Evolutionary conservation across 2,113 vertebrate genomes (phyloP), one percentile per base, ranked within the genome.

Genomic region (Ceyx margarethae): DNA sequence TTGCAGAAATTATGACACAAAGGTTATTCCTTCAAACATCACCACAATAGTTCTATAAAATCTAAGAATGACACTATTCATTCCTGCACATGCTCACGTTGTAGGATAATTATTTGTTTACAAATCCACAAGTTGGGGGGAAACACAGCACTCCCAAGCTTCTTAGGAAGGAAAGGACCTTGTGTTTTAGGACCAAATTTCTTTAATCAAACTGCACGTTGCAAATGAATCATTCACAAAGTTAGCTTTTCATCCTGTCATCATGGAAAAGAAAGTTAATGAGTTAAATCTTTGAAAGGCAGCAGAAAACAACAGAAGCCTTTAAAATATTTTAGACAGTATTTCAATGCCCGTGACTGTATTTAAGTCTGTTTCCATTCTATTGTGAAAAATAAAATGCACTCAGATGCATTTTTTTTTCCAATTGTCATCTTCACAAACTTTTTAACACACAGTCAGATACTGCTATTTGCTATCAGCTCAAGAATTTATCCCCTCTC

Each of bases 61-160:
- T 40, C 68, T 5, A 37, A 0, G 0, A 64, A 71, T 17, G 16
- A 5, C 0, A 0, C 4, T 28, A 71, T 29, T 81, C 25, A 28
- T n/a, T 78, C 23, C 48, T 3, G 1, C 78, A 68, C 72, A 16
- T 0, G 1, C 35, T 85, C 40, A 5, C 5, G 0, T 3, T 33
- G 15, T 7, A 60, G 43, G 12, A 31, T 79, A 87, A 60, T 10
- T 37, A 37, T 37, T 37, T 37, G 37, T 37, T 37, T 37, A 37
- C 37, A 37, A 37, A 37, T 37, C 37, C 37, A 37, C 37, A 37
- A 37, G 22, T 42, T 62, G n/a, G 33, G 33, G 33, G 33, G 33
- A 33, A 33, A 33, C 33, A 33, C 33, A 33, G 5, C 19, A 25
- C 40, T 64, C n/a, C 50, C n/a, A 33, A 15, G 18, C 15, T 51